phyloP scores from a whole-genome alignment of 2,113 vertebrate species.

The Pelusios castaneus region DNA sequence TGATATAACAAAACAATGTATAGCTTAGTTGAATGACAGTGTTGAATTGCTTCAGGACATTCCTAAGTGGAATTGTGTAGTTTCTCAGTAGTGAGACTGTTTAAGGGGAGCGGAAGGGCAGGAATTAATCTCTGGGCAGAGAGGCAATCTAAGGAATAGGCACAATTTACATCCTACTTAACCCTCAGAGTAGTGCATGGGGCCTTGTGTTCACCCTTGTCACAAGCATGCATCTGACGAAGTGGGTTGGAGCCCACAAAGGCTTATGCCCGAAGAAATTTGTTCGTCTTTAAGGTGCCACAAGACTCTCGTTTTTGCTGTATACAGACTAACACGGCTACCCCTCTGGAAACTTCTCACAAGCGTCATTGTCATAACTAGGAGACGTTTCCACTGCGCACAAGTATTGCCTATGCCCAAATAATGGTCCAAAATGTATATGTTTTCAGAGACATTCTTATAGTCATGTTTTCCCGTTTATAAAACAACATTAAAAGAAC shows the following conservation, averaged over 20 bases:
- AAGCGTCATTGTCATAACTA: too few species aligned
- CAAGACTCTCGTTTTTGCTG: too few species aligned
- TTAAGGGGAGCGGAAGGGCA: not conserved
- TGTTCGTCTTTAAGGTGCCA: too few species aligned
- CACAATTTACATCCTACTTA: not conserved
- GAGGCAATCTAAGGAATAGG: not conserved
- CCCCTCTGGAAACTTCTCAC: too few species aligned
- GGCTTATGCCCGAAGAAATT: too few species aligned
- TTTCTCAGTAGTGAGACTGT: not conserved
- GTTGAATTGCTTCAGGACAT: not conserved
- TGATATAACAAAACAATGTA: not conserved
- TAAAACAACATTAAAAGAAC: not conserved
- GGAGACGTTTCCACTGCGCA: not conserved
- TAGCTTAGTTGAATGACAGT: not conserved
- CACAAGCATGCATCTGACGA: too few species aligned
- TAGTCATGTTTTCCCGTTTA: not conserved
- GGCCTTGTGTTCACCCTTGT: not conserved
- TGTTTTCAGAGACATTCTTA: not conserved
- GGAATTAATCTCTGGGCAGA: not conserved
- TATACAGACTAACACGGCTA: too few species aligned
- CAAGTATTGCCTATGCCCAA: not conserved
- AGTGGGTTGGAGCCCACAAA: too few species aligned
- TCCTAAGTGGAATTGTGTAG: not conserved
- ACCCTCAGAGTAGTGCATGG: fast-evolving
- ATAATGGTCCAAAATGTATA: not conserved